Percentiles rank a stretch among this genome's conserved stretches.
These are phyloP conservation scores for Chaetorhynchus papuensis DNA, from an alignment of 2,113 vertebrate species.

Conservation along the genomic window DNA sequence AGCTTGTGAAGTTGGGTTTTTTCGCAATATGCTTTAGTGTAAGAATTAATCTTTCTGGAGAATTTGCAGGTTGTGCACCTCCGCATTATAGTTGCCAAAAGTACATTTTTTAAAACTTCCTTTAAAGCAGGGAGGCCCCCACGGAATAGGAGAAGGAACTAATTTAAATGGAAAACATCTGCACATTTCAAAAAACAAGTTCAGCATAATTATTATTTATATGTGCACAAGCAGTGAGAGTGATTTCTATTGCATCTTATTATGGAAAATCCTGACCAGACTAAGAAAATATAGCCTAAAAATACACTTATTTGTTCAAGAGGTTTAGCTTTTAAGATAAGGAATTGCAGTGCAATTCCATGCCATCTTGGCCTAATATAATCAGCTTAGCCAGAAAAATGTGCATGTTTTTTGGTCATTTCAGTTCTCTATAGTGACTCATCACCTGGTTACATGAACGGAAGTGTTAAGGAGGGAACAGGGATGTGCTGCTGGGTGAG, in stretches of 20 bases:
- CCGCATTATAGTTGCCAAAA: neutral
- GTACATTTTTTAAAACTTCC: neutral
- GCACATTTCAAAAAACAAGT: neutral
- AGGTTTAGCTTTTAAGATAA: neutral
- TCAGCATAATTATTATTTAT: conserved; percentile 30
- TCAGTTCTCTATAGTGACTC: neutral
- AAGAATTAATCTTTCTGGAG: neutral
- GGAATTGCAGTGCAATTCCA: neutral
- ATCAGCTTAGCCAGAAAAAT: neutral
- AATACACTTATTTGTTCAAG: neutral
- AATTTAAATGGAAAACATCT: conserved; percentile 56
- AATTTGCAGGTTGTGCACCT: conserved; percentile 1
- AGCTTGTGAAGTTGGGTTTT: neutral
- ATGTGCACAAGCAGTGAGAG: neutral
- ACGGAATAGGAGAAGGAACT: conserved; percentile 3
- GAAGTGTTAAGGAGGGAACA: neutral
- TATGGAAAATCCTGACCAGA: conserved; percentile 2
- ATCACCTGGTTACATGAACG: neutral
- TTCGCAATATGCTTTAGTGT: neutral
- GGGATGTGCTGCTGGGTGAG: neutral
- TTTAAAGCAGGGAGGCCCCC: neutral
- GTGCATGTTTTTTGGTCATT: neutral
- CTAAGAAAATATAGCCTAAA: neutral
- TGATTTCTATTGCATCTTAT: neutral
- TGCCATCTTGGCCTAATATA: neutral